Percentiles rank a stretch among this genome's conserved stretches.
These are phyloP conservation scores for Acomys russatus DNA, from an alignment of 2,797 vertebrate genomes.

Conservation along the genomic window DNA sequence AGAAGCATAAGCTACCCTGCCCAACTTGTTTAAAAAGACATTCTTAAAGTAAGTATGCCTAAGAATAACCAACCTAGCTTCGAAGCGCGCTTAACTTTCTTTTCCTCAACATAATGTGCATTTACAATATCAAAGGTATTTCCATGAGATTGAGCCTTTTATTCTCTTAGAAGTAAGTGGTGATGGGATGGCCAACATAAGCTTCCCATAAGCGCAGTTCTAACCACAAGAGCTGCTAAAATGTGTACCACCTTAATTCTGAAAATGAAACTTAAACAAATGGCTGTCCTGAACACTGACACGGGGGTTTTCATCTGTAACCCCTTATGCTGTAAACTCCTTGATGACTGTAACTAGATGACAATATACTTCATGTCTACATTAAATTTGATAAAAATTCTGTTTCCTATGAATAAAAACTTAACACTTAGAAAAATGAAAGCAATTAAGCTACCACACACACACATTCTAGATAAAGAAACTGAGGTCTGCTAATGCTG, in stretches of 20 bases:
- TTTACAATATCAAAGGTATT: constrained; percentile 23
- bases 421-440: constrained; percentile 62
- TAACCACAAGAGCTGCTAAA: constrained; percentile 10
- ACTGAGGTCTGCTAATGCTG: not conserved
- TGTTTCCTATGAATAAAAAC: not conserved
- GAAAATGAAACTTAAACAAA: constrained; percentile 45
- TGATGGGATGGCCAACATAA: not conserved
- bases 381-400: constrained; percentile 52
- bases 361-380: not conserved
- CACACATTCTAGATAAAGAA: constrained; percentile 10
- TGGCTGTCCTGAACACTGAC: constrained; percentile 34
- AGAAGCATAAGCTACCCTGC: constrained; percentile 61
- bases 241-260: constrained; percentile 11
- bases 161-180: not conserved
- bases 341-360: constrained; percentile 3
- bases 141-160: not conserved
- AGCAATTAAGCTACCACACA: not conserved
- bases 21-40: not conserved
- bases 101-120: not conserved
- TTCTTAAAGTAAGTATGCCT: constrained; percentile 6
- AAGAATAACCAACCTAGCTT: not conserved
- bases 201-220: not conserved
- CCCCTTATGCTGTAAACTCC: constrained; percentile 1
- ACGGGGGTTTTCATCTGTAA: constrained; percentile 17
- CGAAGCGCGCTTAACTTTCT: not conserved